Conservation (phyloP, 2,888 invertebrate genomes). For the Plebejus melissa region DNA sequence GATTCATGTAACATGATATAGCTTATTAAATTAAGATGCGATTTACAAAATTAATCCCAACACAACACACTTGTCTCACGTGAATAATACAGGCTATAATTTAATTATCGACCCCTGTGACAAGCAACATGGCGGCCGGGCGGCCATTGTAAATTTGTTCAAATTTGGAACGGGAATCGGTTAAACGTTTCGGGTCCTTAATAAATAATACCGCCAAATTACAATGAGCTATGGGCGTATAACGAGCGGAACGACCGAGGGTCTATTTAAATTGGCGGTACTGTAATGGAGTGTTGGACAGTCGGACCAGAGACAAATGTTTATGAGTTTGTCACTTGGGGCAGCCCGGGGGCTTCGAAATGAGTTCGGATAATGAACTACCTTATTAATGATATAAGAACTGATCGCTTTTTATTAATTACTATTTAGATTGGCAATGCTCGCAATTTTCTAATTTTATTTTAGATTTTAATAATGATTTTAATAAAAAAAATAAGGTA, state of each 20-base stretch:
- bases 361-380: constrained; percentile 48
- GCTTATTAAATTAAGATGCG: constrained; percentile 11
- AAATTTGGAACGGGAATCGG: constrained; percentile 75
- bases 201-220: constrained; percentile 43
- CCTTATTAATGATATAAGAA: constrained; percentile 20
- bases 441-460: not conserved
- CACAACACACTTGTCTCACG: not conserved
- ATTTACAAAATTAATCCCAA: constrained; percentile 1
- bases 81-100: constrained; percentile 1
- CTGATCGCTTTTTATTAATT: constrained; percentile 11
- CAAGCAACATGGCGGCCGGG: constrained; percentile 45
- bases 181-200: constrained; percentile 76
- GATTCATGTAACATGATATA: not conserved
- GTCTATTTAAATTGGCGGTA: constrained; percentile 48
- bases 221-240: not conserved
- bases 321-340: constrained; percentile 76
- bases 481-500: not conserved
- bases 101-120: constrained; percentile 31
- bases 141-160: constrained; percentile 76
- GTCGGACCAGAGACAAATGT: constrained; percentile 73
- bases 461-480: not conserved
- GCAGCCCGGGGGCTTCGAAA: constrained; percentile 50
- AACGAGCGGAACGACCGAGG: constrained; percentile 33
- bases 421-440: not conserved
- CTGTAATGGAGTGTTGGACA: constrained; percentile 54